Percentiles rank a stretch among this genome's conserved stretches.
Evolutionary conservation across 1,140 invertebrate species (phyloP).

Genomic region (Conus ventricosus): DNA sequence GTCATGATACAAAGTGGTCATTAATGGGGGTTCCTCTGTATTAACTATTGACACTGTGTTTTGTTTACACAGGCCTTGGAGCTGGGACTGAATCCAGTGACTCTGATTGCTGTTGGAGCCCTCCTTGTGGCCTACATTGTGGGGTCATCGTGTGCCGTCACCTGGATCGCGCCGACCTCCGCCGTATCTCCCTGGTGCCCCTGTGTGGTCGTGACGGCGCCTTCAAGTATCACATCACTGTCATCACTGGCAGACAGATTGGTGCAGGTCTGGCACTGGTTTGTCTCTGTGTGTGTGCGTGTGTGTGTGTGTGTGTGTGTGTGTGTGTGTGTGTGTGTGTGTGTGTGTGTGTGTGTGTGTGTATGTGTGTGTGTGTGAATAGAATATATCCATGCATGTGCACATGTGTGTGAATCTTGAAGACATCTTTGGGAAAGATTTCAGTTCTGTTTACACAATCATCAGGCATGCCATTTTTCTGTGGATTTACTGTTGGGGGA

Average conservation of each 20-base stretch:
- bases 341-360: neutral
- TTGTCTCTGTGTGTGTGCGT: neutral
- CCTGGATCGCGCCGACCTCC: constrained; percentile 74
- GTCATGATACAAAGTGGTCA: no score
- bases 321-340: no score
- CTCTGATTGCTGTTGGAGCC: constrained; percentile 72
- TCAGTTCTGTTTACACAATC: no score
- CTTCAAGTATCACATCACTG: constrained; percentile 68
- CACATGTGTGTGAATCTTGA: neutral
- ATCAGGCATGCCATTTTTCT: no score
- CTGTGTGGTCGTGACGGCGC: constrained; percentile 68
- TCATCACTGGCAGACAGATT: constrained; percentile 63
- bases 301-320: no score
- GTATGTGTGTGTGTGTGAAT: neutral
- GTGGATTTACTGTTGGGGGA: no score
- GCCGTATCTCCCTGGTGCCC: constrained; percentile 62
- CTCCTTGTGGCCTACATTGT: constrained; percentile 74
- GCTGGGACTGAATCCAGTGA: constrained; percentile 63
- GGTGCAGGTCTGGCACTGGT: constrained; percentile 57
- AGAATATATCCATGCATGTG: neutral
- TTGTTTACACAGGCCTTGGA: constrained; percentile 57
- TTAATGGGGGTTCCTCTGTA: no score
- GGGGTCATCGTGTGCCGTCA: constrained; percentile 72
- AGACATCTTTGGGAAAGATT: no score
- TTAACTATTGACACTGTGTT: no score